Evolutionary conservation across 2,113 vertebrate species (phyloP).

Genomic region (Tragelaphus buxtoni): DNA sequence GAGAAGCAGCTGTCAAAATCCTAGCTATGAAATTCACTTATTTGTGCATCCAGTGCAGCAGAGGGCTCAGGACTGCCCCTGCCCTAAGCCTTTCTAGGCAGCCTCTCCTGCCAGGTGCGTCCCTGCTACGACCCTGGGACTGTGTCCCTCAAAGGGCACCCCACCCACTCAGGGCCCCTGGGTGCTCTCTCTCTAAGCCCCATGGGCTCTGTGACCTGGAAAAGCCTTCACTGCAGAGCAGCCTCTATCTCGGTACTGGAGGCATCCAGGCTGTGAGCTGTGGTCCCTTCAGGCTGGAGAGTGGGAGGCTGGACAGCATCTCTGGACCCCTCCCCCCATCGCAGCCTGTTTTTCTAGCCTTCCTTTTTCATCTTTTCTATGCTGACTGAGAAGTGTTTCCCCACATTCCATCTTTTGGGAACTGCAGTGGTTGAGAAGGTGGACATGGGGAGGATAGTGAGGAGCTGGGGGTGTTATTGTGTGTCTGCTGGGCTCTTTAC

Average conservation of each 20-base stretch:
- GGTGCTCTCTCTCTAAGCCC: neutral
- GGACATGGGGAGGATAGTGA: fast-evolving
- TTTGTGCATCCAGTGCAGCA: neutral
- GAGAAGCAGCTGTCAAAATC: neutral
- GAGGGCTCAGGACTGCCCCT: neutral
- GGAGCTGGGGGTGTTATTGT: neutral
- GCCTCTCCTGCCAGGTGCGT: neutral
- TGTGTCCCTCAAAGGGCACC: neutral
- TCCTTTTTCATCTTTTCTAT: neutral
- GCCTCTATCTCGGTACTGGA: neutral
- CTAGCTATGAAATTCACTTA: neutral
- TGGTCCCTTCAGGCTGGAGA: neutral
- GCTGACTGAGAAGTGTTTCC: neutral
- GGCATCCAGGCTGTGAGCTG: neutral
- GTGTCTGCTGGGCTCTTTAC: fast-evolving
- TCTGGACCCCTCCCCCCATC: neutral
- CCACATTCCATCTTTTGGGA: neutral
- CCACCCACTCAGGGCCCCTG: neutral
- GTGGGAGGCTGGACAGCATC: no score
- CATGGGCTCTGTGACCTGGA: neutral
- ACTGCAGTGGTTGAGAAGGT: no score
- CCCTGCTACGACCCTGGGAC: neutral
- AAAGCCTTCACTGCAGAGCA: neutral
- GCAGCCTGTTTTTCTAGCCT: neutral
- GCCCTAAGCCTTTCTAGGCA: neutral